Evolutionary conservation across 2,797 vertebrate genomes (phyloP), one percentile per base, ranked within the genome.

Genomic region (Buphagus erythrorhynchus): DNA sequence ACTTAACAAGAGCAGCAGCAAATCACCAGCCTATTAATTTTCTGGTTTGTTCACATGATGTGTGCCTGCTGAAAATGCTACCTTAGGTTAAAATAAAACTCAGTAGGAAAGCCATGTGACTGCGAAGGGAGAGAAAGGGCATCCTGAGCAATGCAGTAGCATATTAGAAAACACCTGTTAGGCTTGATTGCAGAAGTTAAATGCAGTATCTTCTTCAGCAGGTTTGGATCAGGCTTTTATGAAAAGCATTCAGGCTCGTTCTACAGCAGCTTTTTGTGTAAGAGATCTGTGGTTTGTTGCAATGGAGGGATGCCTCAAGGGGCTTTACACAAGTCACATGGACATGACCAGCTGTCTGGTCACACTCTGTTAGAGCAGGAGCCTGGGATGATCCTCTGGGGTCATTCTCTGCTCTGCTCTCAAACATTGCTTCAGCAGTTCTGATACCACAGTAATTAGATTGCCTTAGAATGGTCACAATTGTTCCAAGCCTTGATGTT

Each of bases 11-110:
- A 78, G 33, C 36, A 72, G 49, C 29, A 83, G 76, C 57, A 71
- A 90, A 95, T 92, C 92, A 93, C 15, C 16, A 94, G 66, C 86
- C 95, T 95, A 88, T 84, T 86, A 80, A 75, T 74, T 45, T 59
- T 95, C 87, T 97, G 61, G 69, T 96, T 97, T 97, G 95, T 48
- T 93, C 69, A 46, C 19, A 6, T n/a, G 61, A 59, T 33, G 17
- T 52, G 40, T 88, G 76, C 78, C 68, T 4, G 4, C 73, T 87
- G 45, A 83, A 91, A 94, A 71, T 66, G 54, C 61, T 80, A 73
- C 82, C 54, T 89, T 43, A 54, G 51, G 40, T 89, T 71, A 93
- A 92, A 96, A 55, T 45, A 90, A 78, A 86, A 46, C 80, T n/a
- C 21, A 26, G 25, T 11, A 76, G 63, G 62, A 83, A 87, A 79